A percentile compares a stretch with the other conserved stretches of the same genome.
These are phyloP conservation scores for Columba guinea DNA, from an alignment of 2,797 vertebrate species.

Conservation along the genomic window DNA sequence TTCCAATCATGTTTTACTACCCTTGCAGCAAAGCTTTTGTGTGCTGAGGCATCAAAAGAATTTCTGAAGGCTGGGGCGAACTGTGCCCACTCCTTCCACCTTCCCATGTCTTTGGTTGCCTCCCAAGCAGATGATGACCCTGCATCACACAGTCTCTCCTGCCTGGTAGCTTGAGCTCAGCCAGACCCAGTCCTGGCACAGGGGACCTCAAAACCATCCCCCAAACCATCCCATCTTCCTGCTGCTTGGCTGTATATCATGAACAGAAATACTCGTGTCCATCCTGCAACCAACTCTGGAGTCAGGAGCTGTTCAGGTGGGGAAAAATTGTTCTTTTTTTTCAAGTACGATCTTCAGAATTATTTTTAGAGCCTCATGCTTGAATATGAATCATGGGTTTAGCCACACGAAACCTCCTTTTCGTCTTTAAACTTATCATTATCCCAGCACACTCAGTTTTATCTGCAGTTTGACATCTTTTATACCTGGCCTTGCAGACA, in stretches of 20 bases:
- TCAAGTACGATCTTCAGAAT: rapidly evolving
- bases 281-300: background rate
- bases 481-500: background rate
- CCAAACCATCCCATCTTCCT: background rate
- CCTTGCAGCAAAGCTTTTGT: slow-evolving; percentile 26
- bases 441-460: background rate
- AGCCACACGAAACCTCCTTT: background rate
- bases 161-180: background rate
- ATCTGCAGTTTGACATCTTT: slow-evolving; percentile 36
- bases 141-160: background rate
- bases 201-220: background rate
- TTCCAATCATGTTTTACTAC: background rate
- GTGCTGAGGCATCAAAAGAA: slow-evolving; percentile 25
- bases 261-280: background rate
- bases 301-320: background rate
- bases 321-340: background rate
- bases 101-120: background rate
- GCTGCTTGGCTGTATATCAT: background rate
- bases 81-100: background rate
- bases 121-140: background rate
- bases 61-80: slow-evolving; percentile 16
- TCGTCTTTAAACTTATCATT: slow-evolving; percentile 10
- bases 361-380: background rate
- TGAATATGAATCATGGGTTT: background rate
- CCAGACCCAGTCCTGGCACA: background rate